Evolutionary conservation across 1,140 invertebrate species (phyloP), one percentile per base, ranked within the genome.

Genomic region (Heliconius hewitsoni): DNA sequence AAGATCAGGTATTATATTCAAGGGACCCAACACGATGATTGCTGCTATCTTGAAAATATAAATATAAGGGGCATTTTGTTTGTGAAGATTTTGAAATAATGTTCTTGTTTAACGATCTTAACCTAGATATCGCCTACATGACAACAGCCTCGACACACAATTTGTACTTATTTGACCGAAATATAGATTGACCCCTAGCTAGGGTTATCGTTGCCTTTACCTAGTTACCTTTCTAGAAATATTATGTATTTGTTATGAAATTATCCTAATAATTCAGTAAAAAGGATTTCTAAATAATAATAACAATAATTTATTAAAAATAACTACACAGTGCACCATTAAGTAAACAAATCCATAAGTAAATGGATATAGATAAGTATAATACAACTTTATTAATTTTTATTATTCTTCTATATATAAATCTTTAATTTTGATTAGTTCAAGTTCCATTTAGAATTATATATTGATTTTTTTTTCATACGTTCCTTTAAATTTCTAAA

Each of bases 71-170:
- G 9, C 70, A 19, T 37, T n/a, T 39, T 71, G 11, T 66, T 30
- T 30, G 23, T 11, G 19, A 27, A 11, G 23, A 66, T 66, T 66
- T 66, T 66, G 57, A 76, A 70, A 76, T 77, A 77, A 72, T 76
- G 52, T 52, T 71, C 18, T 77, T 39, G 46, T 77, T 77, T 77
- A 71, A 77, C 39, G 76, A 77, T 77, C 76, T 77, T 77, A 77
- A 77, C 76, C 76, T 60, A 77, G 71, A 71, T 77, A 71, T 34
- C 39, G 70, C n/a, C 30, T 37, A 70, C 11, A 50, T 34, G 30
- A n/a, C 42, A 30, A 71, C 30, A 77, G 70, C 76, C 70, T 77
- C 76, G 76, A 77, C 76, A 77, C 46, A 77, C 66, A 23, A 77
- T 72, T 72, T 71, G 18, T 71, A 71, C 55, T 77, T 77, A 77